phyloP scores from a whole-genome alignment of 2,797 vertebrate species.

The Hirundo rustica region DNA sequence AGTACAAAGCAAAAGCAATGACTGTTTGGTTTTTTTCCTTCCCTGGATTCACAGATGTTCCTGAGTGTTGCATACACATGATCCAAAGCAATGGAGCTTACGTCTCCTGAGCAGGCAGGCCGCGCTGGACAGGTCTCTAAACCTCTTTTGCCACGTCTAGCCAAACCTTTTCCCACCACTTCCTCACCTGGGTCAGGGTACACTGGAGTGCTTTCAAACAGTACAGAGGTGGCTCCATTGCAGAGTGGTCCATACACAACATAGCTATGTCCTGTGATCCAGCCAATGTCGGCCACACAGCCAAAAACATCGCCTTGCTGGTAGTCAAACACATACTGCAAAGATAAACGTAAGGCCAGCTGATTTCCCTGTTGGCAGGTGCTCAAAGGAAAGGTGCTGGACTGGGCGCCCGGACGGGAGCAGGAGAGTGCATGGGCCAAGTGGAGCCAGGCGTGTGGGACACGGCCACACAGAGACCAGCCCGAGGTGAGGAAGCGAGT shows the following conservation, averaged over 20 bases:
- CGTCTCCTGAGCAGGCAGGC: background rate
- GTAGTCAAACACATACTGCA: conserved; percentile 92
- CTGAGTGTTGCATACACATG: background rate
- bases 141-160: background rate
- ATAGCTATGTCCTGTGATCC: conserved; percentile 97
- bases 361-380: background rate
- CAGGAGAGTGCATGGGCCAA: rapidly evolving
- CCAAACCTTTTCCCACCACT: background rate
- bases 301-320: conserved; percentile 89
- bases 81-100: background rate
- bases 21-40: background rate
- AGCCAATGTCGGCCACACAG: conserved; percentile 95
- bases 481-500: background rate
- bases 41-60: background rate
- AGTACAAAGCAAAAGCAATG: background rate
- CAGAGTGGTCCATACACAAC: conserved; percentile 92
- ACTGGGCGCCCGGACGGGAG: background rate
- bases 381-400: background rate
- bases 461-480: background rate
- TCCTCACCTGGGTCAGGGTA: conserved; percentile 93
- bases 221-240: conserved; percentile 91
- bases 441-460: background rate
- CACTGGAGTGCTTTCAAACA: conserved; percentile 95
- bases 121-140: background rate
- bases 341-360: conserved; percentile 32